Evolutionary conservation across 2,113 vertebrate genomes (phyloP), one percentile per base, ranked within the genome.

Genomic region (Poecilia latipinna): DNA sequence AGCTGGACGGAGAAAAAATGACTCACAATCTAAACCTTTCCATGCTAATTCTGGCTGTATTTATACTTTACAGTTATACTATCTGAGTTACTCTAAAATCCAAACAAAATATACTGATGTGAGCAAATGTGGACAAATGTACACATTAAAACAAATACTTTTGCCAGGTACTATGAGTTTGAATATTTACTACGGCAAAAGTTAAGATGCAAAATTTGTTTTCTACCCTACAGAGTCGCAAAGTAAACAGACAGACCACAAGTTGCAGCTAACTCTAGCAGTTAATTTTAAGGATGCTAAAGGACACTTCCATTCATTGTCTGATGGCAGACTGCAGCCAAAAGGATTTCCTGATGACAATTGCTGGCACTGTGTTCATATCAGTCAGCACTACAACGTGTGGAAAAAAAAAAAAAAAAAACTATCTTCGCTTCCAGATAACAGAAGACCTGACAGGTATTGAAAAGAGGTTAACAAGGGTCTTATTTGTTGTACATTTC

Each of bases 281-380:
- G 57, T 62, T 67, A 22, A 84, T 74, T 72, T 72, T 65, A 82
- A 83, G 84, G 87, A 90, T 84, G 83, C 88, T 88, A 51, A 77
- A 83, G 57, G 83, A 88, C 74, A 90, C 84, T 90, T 93, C 89
- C 91, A 89, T 91, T 90, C 70, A 90, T 90, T 91, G 87, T 89
- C 77, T 81, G 60, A 64, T 54, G 28, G 65, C 67, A 80, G 86
- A 80, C 35, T 6, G 65, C 64, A 79, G 80, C 80, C 54, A 12
- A 82, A 71, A 92, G 92, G 92, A 94, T 93, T 91, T 94, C 93
- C 92, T 90, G 68, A 70, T 42, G 65, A 82, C 78, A 84, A 74
- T 77, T 19, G 79, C 72, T 82, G n/a, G 51, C 31, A 65, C 60
- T 62, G 61, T 75, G 68, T 29, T 86, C 78, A 74, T 74, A 35